phyloP scores from a whole-genome alignment of 1,140 invertebrate genomes.

The Lucilia cuprina region DNA sequence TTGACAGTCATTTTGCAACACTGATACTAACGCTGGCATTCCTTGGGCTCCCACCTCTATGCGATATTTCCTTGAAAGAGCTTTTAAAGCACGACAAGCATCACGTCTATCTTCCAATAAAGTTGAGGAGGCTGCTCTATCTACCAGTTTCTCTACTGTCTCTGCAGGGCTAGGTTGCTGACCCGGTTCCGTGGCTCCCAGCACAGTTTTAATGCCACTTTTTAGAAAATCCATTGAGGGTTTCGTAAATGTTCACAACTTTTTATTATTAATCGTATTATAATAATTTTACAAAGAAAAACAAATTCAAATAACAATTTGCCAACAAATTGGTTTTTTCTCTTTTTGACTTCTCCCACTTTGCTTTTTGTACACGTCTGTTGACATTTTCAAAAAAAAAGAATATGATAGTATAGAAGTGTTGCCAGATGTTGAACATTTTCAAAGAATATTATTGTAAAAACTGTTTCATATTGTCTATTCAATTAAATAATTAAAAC shows the following conservation, averaged over 20 bases:
- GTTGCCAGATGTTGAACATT: too few relatives aligned
- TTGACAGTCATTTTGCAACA: slow-evolving; percentile 81
- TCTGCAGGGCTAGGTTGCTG: slow-evolving; percentile 81
- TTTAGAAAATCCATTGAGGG: slow-evolving; percentile 82
- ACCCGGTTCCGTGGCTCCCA: slow-evolving; percentile 79
- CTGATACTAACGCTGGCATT: slow-evolving; percentile 81
- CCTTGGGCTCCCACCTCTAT: slow-evolving; percentile 95
- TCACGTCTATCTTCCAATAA: slow-evolving; percentile 93
- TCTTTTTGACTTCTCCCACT: not conserved
- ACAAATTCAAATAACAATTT: not conserved
- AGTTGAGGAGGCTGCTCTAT: slow-evolving; percentile 90
- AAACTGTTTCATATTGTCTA: too few relatives aligned
- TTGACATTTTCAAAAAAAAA: not conserved
- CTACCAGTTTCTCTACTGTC: slow-evolving; percentile 92
- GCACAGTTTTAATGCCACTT: slow-evolving; percentile 86
- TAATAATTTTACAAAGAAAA: not conserved
- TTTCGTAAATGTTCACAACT: too few relatives aligned
- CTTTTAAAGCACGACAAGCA: slow-evolving; percentile 94
- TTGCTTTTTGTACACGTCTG: slow-evolving; percentile 22
- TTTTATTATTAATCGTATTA: not conserved
- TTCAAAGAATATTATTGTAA: too few relatives aligned
- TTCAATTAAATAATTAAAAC: too few relatives aligned
- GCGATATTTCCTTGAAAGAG: slow-evolving; percentile 90
- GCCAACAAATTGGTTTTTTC: slow-evolving; percentile 10
- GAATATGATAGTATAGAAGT: too few relatives aligned